Conservation (phyloP, 64 coral and sea anemone species). For the Montipora efflorescens region DNA sequence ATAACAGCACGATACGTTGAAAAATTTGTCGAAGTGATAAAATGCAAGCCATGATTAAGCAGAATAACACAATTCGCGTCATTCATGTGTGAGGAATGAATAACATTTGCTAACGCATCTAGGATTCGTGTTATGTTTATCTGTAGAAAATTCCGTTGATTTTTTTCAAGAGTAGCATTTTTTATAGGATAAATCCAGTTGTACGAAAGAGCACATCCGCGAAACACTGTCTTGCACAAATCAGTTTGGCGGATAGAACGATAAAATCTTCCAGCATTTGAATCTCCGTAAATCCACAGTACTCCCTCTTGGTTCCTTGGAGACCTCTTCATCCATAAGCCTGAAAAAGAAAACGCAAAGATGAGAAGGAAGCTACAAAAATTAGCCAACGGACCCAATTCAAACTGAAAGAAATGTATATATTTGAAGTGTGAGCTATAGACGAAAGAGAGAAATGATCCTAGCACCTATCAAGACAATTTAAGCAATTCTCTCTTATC, state of each 20-base stretch:
- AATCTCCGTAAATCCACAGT: constrained; percentile 32
- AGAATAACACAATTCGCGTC: constrained; percentile 29
- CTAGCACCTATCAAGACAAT: too few relatives aligned
- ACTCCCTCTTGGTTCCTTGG: not conserved
- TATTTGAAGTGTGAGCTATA: too few relatives aligned
- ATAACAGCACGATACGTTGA: constrained; percentile 56
- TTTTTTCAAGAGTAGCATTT: constrained; percentile 25
- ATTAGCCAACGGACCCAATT: too few relatives aligned
- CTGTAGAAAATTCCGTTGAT: not conserved
- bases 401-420: too few relatives aligned
- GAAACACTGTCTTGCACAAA: constrained; percentile 33
- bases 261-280: constrained; percentile 34
- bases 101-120: constrained; percentile 23
- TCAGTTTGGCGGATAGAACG: constrained; percentile 14
- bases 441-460: too few relatives aligned
- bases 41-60: constrained; percentile 64
- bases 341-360: not conserved
- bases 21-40: constrained; percentile 66
- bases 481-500: too few relatives aligned
- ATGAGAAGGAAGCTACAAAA: too few relatives aligned
- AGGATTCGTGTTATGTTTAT: constrained; percentile 22
- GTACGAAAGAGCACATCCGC: constrained; percentile 7
- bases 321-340: constrained; percentile 15
- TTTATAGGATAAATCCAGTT: constrained; percentile 52
- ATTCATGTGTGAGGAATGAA: constrained; percentile 3